These are phyloP conservation scores for Diploscapter pachys DNA, from an alignment of 1,140 invertebrate genomes.

Conservation along the genomic window DNA sequence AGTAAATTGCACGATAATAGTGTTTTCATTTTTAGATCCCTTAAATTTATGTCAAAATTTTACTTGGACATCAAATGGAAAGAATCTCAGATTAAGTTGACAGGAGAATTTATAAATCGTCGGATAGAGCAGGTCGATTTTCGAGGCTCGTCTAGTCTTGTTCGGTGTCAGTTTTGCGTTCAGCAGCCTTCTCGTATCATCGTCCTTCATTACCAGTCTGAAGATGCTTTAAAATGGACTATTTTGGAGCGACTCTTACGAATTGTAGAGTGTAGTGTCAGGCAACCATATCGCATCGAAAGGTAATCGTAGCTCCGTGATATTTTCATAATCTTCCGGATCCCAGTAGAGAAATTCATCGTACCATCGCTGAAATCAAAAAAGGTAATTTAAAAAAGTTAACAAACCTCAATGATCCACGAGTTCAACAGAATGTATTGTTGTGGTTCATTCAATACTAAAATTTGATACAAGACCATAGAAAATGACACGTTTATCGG, in stretches of 20 bases:
- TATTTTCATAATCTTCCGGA: conserved; percentile 31
- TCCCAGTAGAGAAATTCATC: conserved; percentile 38
- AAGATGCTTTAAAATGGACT: conserved; percentile 9
- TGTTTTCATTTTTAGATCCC: background rate
- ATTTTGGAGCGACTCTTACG: conserved; percentile 7
- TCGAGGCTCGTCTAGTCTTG: conserved; percentile 20
- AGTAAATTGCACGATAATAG: background rate
- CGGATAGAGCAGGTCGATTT: conserved; percentile 38
- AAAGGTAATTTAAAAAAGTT: conserved; percentile 9
- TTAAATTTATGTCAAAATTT: background rate
- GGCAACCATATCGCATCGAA: conserved; percentile 38
- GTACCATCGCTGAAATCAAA: conserved; percentile 35
- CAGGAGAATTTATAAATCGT: conserved; percentile 41
- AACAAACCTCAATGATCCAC: conserved; percentile 36
- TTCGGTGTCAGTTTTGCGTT: conserved; percentile 36
- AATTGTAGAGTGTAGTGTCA: conserved; percentile 40
- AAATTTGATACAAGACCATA: conserved; percentile 37
- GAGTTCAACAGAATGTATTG: conserved; percentile 38
- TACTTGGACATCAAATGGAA: conserved; percentile 49
- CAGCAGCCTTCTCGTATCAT: conserved; percentile 33
- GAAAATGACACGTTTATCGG: conserved; percentile 38
- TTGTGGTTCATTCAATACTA: conserved; percentile 39
- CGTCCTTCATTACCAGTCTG: conserved; percentile 40
- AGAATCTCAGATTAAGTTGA: conserved; percentile 42
- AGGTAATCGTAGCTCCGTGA: conserved; percentile 38